Conservation (phyloP, 2,113 vertebrate genomes). For the Tetrax tetrax region DNA sequence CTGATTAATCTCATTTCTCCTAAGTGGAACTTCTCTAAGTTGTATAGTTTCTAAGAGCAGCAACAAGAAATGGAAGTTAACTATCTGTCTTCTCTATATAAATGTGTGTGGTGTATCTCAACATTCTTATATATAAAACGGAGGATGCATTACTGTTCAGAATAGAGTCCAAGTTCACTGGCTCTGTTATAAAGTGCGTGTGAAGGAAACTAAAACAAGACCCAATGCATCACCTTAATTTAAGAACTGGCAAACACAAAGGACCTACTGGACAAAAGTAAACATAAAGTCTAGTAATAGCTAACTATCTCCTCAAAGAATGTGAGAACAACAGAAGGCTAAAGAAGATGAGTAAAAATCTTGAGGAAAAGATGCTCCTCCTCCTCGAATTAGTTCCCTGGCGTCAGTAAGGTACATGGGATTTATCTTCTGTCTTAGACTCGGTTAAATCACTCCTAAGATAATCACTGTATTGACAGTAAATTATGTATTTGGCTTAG, state of each 20-base stretch:
- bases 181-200: neutral
- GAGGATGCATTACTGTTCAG: too few species aligned
- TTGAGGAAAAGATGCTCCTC: neutral
- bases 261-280: too few species aligned
- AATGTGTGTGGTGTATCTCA: neutral
- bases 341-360: neutral
- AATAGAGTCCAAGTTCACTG: neutral
- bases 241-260: neutral
- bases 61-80: too few species aligned
- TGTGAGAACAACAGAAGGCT: neutral
- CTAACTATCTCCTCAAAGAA: neutral
- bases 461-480: neutral
- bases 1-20: neutral
- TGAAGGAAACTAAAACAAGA: neutral
- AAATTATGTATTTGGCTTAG: neutral
- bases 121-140: neutral
- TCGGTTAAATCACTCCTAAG: accelerated
- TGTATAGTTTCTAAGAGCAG: neutral
- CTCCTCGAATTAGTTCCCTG: neutral
- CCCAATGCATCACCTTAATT: neutral
- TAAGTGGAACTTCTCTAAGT: neutral
- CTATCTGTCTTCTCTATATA: neutral
- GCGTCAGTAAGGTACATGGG: neutral
- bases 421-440: neutral
- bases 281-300: neutral